Conservation (phyloP, 2,113 vertebrate genomes). For the Perognathus longimembris region DNA sequence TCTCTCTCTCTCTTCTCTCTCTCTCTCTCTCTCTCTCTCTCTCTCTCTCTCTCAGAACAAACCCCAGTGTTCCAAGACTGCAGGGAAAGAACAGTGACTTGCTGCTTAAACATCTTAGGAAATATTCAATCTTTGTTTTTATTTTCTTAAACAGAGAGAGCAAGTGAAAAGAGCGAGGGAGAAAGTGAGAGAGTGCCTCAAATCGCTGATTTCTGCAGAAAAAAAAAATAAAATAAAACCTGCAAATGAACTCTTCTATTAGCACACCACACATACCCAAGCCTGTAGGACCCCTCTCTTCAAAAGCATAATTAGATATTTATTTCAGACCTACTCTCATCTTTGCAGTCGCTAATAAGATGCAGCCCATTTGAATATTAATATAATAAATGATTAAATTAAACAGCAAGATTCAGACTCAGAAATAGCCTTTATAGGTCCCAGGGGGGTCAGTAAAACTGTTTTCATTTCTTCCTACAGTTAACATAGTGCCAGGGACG, state of each 20-base stretch:
- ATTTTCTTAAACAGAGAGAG: constrained; percentile 84
- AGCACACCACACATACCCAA: constrained; percentile 89
- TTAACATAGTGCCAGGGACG: constrained; percentile 89
- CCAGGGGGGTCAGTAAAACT: constrained; percentile 91
- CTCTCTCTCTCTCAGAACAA: constrained; percentile 9
- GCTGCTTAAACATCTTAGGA: constrained; percentile 75
- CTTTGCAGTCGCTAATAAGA: constrained; percentile 93
- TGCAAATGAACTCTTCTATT: constrained; percentile 90
- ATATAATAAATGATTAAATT: constrained; percentile 95
- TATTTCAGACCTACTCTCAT: constrained; percentile 92
- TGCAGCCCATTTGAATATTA: constrained; percentile 93
- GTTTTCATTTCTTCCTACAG: constrained; percentile 90
- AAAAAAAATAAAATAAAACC: constrained; percentile 73
- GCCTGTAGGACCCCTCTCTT: constrained; percentile 90
- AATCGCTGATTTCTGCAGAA: constrained; percentile 89
- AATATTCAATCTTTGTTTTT: constrained; percentile 83
- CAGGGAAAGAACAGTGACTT: neutral
- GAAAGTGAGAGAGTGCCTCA: constrained; percentile 55
- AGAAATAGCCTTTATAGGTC: constrained; percentile 93
- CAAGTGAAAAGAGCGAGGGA: constrained; percentile 35
- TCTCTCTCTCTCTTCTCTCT: too few relatives aligned
- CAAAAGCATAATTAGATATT: constrained; percentile 92
- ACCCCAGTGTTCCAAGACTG: neutral
- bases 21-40: neutral
- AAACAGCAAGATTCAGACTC: constrained; percentile 93